Percentiles rank a stretch among this genome's conserved stretches.
phyloP scores from a whole-genome alignment of 2,113 vertebrate species.

The Melanostigma gelatinosum region DNA sequence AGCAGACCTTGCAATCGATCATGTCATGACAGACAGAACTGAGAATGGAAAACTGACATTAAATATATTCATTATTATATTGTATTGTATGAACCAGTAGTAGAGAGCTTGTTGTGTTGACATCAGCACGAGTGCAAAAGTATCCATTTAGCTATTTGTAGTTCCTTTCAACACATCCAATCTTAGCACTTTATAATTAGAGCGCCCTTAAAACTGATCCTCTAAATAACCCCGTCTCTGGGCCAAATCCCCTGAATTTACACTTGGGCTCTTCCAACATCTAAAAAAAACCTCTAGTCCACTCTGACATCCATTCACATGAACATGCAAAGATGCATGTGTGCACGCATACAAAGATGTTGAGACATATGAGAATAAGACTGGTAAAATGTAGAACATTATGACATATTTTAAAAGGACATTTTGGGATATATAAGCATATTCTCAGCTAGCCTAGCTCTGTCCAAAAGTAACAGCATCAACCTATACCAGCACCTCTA shows the following conservation, averaged over 20 bases:
- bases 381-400: neutral
- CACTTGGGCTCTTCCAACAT: slow-evolving; percentile 3
- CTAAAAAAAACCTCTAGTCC: neutral
- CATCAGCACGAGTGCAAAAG: slow-evolving; percentile 9
- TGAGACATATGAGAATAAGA: neutral
- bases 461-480: neutral
- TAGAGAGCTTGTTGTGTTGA: slow-evolving; percentile 22
- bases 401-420: neutral
- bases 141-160: slow-evolving; percentile 6
- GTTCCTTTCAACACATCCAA: slow-evolving; percentile 36
- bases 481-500: neutral
- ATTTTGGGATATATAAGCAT: neutral
- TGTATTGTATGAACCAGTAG: neutral
- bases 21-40: neutral
- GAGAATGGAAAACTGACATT: neutral
- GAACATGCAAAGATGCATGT: neutral
- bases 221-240: slow-evolving; percentile 39
- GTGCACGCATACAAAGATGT: neutral
- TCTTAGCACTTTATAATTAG: slow-evolving; percentile 56
- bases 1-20: neutral
- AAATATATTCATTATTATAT: neutral
- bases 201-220: slow-evolving; percentile 36
- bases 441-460: neutral
- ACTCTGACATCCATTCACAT: neutral
- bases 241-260: slow-evolving; percentile 50